A percentile compares a stretch with the other conserved stretches of the same genome.
phyloP scores from a whole-genome alignment of 2,797 vertebrate species.

The Staurois parvus region DNA sequence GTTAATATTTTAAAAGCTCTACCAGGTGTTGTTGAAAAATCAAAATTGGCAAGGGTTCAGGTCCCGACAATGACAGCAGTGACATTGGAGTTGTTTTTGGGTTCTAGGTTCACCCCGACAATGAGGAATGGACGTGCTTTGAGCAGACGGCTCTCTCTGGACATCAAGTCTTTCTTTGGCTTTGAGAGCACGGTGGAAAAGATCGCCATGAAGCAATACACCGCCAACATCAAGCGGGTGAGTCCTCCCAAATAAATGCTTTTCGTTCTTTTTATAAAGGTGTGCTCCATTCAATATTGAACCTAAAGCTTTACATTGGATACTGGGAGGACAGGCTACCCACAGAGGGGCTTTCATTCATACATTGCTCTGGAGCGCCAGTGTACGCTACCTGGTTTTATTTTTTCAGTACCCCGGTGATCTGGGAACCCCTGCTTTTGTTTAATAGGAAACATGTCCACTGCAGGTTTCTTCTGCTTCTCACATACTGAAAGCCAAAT shows the following conservation, averaged over 20 bases:
- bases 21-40: no score
- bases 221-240: conserved; percentile 78
- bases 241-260: conserved; percentile 38
- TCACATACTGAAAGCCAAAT: no score
- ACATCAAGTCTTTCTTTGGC: conserved; percentile 82
- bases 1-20: no score
- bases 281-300: no score
- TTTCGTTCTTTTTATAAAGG: no score
- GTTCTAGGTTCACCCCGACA: conserved; percentile 80
- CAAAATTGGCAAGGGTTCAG: neutral
- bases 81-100: neutral
- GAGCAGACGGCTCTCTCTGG: conserved; percentile 80
- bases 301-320: no score
- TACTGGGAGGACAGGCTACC: no score
- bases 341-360: no score
- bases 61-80: neutral
- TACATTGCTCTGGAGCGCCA: no score
- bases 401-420: no score
- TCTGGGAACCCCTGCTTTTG: neutral
- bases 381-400: no score
- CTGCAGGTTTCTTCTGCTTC: no score
- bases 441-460: neutral
- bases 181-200: conserved; percentile 82
- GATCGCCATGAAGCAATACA: conserved; percentile 84
- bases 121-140: conserved; percentile 83